Evolutionary conservation across 1,140 invertebrate genomes (phyloP), one percentile per base, ranked within the genome.

Genomic region (Rhopalosiphum maidis): DNA sequence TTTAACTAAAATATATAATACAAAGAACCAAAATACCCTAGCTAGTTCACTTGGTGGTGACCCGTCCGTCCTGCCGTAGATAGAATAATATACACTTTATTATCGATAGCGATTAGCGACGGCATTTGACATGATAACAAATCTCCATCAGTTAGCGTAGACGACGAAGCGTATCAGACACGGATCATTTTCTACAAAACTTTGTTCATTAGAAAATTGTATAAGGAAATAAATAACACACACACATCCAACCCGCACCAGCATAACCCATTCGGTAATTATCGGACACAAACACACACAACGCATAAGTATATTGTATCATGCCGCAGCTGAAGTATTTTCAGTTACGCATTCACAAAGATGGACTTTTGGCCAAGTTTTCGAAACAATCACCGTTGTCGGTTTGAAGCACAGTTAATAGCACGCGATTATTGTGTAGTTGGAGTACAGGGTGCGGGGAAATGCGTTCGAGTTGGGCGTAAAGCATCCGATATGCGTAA

Each of bases 121-220:
- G 25, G 0, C 21, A 15, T 46, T 1, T 18, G 9, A 55, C 25
- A 54, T 11, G 22, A 89, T 21, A 89, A 89, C 35, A 35, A 35
- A 54, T 89, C 54, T 21, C 0, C 46, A 23, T 48, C 30, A 21
- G n/a, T 8, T n/a, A 23, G 48, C 35, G 46, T 2, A n/a, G 8
- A n/a, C 48, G 35, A 88, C n/a, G n/a, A 8, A 4, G 18, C 5
- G 11, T 18, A 88, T 88, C 87, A 11, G 87, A 54, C n/a, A 55
- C n/a, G 51, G 3, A 55, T 89, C 51, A 41, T 89, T 89, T 89
- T 89, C 87, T 37, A 89, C 9, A n/a, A 89, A 89, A 89, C 87
- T 55, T 55, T 41, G 51, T 37, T 89, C 51, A 55, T 89, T 89
- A 41, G 51, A 54, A 55, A 55, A 37, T n/a, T n/a, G 11, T 15